Conservation (phyloP, 2,888 invertebrate species). For the Oegoconia quadripuncta region DNA sequence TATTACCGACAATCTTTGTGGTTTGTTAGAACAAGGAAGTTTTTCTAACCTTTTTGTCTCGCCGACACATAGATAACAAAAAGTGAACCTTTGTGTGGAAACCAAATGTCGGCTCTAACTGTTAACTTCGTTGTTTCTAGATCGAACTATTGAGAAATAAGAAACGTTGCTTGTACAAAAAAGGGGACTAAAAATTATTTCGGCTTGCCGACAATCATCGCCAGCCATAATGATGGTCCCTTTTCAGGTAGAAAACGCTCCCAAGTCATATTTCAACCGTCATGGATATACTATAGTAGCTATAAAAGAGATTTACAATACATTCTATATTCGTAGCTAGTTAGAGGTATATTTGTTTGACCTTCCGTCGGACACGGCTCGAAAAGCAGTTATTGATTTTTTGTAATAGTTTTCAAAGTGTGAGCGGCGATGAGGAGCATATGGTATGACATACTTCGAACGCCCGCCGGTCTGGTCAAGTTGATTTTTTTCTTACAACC, state of each 20-base stretch:
- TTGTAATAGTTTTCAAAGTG: slow-evolving; percentile 51
- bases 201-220: slow-evolving; percentile 71
- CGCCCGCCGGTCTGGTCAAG: slow-evolving; percentile 53
- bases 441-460: slow-evolving; percentile 65
- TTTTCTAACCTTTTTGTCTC: slow-evolving; percentile 38
- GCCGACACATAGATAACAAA: slow-evolving; percentile 44
- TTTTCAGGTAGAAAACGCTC: slow-evolving; percentile 73
- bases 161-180: slow-evolving; percentile 35
- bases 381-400: slow-evolving; percentile 60
- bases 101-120: slow-evolving; percentile 46
- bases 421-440: slow-evolving; percentile 48
- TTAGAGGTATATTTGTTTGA: slow-evolving; percentile 62
- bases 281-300: slow-evolving; percentile 63
- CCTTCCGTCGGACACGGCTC: slow-evolving; percentile 65
- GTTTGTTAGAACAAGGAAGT: slow-evolving; percentile 46
- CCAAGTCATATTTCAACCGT: slow-evolving; percentile 75
- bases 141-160: slow-evolving; percentile 51
- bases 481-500: slow-evolving; percentile 43
- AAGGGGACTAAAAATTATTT: slow-evolving; percentile 62
- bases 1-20: slow-evolving; percentile 32
- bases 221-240: slow-evolving; percentile 68
- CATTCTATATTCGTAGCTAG: slow-evolving; percentile 67
- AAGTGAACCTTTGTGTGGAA: slow-evolving; percentile 36
- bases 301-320: slow-evolving; percentile 76
- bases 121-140: slow-evolving; percentile 58